Percentiles rank a stretch among this genome's conserved stretches.
Conservation (phyloP, 2,888 invertebrate species). For the Rhaphigaster nebulosa region DNA sequence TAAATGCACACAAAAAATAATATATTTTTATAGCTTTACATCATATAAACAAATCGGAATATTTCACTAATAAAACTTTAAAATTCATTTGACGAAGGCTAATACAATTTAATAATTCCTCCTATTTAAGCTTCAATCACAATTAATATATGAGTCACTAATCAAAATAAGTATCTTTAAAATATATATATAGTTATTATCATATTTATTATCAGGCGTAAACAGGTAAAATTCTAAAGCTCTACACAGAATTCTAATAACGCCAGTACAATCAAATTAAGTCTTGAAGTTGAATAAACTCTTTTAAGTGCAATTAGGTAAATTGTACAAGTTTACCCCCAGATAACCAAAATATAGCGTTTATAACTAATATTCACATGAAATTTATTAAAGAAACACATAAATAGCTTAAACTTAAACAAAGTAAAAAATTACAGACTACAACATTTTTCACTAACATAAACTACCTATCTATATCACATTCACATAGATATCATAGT, state of each 20-base stretch:
- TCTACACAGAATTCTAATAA: slow-evolving; percentile 37
- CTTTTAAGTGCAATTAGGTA: slow-evolving; percentile 6
- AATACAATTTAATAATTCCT: neutral
- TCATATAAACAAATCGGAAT: slow-evolving; percentile 51
- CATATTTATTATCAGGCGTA: slow-evolving; percentile 55
- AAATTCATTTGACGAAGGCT: slow-evolving; percentile 36
- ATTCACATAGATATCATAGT: slow-evolving; percentile 38
- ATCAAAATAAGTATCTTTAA: slow-evolving; percentile 55
- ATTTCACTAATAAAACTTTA: neutral
- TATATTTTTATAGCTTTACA: slow-evolving; percentile 56
- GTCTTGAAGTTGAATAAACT: neutral
- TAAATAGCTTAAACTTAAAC: slow-evolving; percentile 26
- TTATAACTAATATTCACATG: slow-evolving; percentile 5
- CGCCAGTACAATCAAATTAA: slow-evolving; percentile 28
- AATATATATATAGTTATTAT: slow-evolving; percentile 57
- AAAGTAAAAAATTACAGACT: slow-evolving; percentile 43
- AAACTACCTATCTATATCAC: slow-evolving; percentile 41
- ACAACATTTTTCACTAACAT: slow-evolving; percentile 11
- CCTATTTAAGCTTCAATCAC: slow-evolving; percentile 17
- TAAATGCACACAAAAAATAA: slow-evolving; percentile 56
- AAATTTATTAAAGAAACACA: neutral
- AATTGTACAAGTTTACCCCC: slow-evolving; percentile 23
- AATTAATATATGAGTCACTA: neutral
- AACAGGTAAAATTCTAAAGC: slow-evolving; percentile 52
- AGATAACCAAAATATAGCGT: neutral